Percentiles rank a stretch among this genome's conserved stretches.
These are phyloP conservation scores for Junco hyemalis DNA, from an alignment of 2,113 vertebrate species.

Conservation along the genomic window DNA sequence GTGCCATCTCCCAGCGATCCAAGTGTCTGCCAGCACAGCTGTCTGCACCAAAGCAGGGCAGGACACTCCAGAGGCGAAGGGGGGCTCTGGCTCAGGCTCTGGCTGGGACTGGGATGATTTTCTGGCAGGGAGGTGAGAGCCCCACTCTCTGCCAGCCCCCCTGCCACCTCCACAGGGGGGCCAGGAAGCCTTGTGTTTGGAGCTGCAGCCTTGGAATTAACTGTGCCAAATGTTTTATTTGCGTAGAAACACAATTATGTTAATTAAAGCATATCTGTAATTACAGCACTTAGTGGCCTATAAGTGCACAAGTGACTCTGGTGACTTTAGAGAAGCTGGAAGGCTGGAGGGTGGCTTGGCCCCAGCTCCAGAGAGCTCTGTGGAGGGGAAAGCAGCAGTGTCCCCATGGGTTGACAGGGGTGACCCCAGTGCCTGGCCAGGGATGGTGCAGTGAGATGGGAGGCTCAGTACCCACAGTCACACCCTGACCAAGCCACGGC, in stretches of 20 bases:
- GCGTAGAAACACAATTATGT: conserved; percentile 55
- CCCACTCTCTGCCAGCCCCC: not conserved
- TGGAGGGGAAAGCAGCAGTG: not conserved
- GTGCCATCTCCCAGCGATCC: not conserved
- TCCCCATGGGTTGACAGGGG: not conserved
- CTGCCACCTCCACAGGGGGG: not conserved
- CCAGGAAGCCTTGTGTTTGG: not conserved
- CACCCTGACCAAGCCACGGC: not conserved
- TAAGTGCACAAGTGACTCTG: not conserved
- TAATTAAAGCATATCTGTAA: conserved; percentile 64
- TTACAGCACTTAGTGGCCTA: conserved; percentile 53
- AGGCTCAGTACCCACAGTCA: not conserved
- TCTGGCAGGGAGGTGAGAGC: not conserved
- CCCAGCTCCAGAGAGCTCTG: fast-evolving
- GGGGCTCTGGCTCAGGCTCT: not conserved
- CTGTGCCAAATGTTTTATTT: conserved; percentile 49
- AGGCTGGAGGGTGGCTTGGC: not conserved
- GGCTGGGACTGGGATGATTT: not conserved
- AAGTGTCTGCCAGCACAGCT: not conserved
- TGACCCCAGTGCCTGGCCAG: not conserved
- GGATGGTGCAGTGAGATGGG: not conserved
- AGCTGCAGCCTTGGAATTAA: conserved; percentile 20
- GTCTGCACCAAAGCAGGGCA: not conserved
- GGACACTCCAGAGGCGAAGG: not conserved
- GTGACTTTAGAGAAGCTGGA: not conserved